Evolutionary conservation across 2,888 invertebrate genomes (phyloP), one percentile per base, ranked within the genome.

Genomic region (Nymphalis polychloros): DNA sequence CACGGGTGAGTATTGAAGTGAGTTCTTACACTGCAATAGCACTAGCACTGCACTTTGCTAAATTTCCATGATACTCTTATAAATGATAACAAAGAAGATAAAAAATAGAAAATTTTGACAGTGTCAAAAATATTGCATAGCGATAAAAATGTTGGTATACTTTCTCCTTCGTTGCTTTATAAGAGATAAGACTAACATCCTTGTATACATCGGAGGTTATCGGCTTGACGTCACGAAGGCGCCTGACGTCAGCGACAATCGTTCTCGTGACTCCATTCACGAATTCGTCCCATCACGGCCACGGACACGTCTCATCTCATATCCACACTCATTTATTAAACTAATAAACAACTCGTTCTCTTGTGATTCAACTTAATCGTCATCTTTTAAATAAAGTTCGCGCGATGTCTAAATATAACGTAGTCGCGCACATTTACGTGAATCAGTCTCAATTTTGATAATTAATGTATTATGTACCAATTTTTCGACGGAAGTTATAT

Each of bases 221-320:
- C 79, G 76, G 47, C 73, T 68, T 86, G 85, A 86, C 88, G 88
- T 87, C 85, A 86, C 70, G 72, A 20, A 62, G 49, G 59, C 64
- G 68, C 67, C 75, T 86, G 86, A 89, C 89, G 89, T 89, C 85
- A 86, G 71, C 74, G 31, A 63, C 72, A 76, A 47, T 23, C 78
- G 76, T 78, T 77, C 76, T 83, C 84, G 84, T 87, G 87, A 85
- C 81, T 88, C 87, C 89, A 90, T 90, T 91, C 90, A 90, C 88
- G 81, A 89, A 87, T 81, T 85, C 83, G 84, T 82, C 80, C 79
- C 77, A 75, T 73, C 84, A 85, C 82, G 86, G 85, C 85, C 87
- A 85, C 77, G 87, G 86, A 70, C 71, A 63, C 64, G 65, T 68
- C 69, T 64, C 53, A 41, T 66, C 62, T 65, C 62, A 71, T 68